Base-by-base conservation (phyloP, 1,140 invertebrate species). In the Tetraneura akinire region DNA sequence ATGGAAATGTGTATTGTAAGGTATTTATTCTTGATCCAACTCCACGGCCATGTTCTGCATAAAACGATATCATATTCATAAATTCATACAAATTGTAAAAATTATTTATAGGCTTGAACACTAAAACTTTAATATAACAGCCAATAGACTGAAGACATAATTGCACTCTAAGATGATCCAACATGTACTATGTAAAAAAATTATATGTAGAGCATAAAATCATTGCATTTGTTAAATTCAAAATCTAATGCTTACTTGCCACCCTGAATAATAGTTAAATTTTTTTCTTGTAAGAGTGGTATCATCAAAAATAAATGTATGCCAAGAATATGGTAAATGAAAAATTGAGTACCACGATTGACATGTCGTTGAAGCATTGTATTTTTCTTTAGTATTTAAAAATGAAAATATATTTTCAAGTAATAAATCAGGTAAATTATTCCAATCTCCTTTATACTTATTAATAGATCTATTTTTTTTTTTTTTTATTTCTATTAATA, bases 81-180 rank as follows among this genome's bases (percentile, higher is more conserved):
- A 94, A 94, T 85, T 94, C 92, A 83, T 92, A 94, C 4, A 95
- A 86, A 84, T 95, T 95, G 83, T 92, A 92, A 82, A 94, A 94
- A 85, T 94, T 94, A 32, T 89, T 86, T 87, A 92, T 92, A 0
- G 93, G 93, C 21, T 89, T 88, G 80, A 96, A 91, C 14, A 92
- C 88, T 6, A 95, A 85, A 14, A 87, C 88, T 68, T 90, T 88
- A 82, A 95, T 88, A 83, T 91, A 87, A 70, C 85, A 86, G 0
- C 93, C 93, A 55, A 95, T 89, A 82, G 88, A 88, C 49, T 89
- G 88, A 13, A 96, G 86, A 83, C 92, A 95, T 11, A 90, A 85
- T 82, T 92, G 92, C 0, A 91, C 90, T 80, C 91, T 86, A 82
- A 92, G 87, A 84, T 93, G 92, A 85, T 94, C 92, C 80, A 94